Evolutionary conservation across 1,140 invertebrate genomes (phyloP).

Genomic region (Rhyacophila brunnea): DNA sequence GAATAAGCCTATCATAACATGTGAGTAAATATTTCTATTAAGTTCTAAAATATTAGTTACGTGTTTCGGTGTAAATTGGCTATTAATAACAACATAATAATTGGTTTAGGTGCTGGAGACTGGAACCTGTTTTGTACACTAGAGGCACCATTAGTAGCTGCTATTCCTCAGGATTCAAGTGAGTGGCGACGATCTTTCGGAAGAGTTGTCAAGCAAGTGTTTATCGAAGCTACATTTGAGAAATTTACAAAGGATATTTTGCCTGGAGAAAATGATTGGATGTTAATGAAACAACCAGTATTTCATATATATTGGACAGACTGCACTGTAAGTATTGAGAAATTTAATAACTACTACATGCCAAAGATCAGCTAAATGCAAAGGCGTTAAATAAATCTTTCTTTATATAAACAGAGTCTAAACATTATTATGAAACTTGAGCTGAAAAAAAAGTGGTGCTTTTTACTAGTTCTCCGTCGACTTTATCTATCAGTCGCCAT

Average conservation of each 20-base stretch:
- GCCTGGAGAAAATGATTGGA: constrained; percentile 68
- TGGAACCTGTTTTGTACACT: constrained; percentile 81
- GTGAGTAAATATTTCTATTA: constrained; percentile 44
- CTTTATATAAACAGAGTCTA: too few species aligned
- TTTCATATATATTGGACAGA: constrained; percentile 96
- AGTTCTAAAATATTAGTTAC: background rate
- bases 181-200: constrained; percentile 89
- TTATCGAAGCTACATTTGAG: constrained; percentile 81
- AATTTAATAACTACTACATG: too few species aligned
- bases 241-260: constrained; percentile 73
- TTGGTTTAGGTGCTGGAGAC: constrained; percentile 79
- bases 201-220: constrained; percentile 76
- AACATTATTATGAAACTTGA: too few species aligned
- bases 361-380: too few species aligned
- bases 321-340: constrained; percentile 69
- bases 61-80: background rate
- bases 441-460: too few species aligned
- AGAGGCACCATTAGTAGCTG: constrained; percentile 71
- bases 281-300: constrained; percentile 81
- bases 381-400: too few species aligned
- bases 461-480: too few species aligned
- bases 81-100: constrained; percentile 3
- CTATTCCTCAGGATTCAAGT: constrained; percentile 79
- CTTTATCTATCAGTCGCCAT: too few species aligned
- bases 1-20: constrained; percentile 59